Evolutionary conservation across 2,797 vertebrate genomes (phyloP).

Genomic region (Mormyrops boulengeri): DNA sequence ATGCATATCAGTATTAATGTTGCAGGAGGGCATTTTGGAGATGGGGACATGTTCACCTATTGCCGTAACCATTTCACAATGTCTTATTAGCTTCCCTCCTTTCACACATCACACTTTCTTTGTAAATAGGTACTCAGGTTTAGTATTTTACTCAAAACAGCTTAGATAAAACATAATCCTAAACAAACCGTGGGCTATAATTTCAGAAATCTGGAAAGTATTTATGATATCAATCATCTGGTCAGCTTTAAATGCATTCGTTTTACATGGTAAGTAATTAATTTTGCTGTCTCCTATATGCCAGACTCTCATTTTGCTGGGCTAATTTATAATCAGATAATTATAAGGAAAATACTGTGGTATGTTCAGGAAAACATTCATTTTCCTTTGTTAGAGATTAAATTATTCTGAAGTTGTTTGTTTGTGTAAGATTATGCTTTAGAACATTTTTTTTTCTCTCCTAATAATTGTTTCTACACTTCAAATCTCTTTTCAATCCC

Average conservation of each 20-base stretch:
- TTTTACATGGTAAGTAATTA: not conserved
- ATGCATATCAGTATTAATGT: not conserved
- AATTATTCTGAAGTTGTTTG: not conserved
- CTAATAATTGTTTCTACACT: not conserved
- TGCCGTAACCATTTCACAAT: not conserved
- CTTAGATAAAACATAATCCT: not conserved
- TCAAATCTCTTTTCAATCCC: not conserved
- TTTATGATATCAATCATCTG: not conserved
- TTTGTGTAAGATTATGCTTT: not conserved
- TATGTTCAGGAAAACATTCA: not conserved
- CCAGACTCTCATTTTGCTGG: not conserved
- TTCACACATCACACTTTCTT: not conserved
- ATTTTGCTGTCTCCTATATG: not conserved
- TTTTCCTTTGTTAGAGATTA: not conserved
- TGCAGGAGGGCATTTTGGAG: not conserved
- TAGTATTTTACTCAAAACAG: not conserved
- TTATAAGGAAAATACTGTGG: not conserved
- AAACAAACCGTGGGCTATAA: not conserved
- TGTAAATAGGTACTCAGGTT: not conserved
- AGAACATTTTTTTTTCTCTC: not conserved
- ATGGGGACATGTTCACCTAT: not conserved
- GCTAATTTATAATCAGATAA: not conserved
- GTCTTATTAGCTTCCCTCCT: not conserved
- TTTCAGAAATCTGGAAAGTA: not conserved
- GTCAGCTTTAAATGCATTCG: not conserved